Evolutionary conservation across 2,797 vertebrate species (phyloP), one percentile per base, ranked within the genome.

Genomic region (Rhincodon typus): DNA sequence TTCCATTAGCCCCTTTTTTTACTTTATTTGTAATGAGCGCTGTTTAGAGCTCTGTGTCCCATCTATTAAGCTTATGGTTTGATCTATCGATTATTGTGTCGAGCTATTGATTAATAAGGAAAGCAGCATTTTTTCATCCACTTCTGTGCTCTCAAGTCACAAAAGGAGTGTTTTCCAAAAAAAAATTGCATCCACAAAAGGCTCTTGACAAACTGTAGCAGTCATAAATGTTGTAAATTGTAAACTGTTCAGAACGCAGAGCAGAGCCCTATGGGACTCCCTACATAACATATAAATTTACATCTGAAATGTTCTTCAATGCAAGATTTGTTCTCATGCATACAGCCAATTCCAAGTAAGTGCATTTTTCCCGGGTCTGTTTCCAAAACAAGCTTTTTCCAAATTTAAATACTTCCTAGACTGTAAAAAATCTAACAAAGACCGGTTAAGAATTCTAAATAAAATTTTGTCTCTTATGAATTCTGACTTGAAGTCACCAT

Each of bases 81-180:
- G 94, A 95, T 95, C 94, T 95, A 94, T 74, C 6, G 94, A 94
- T 94, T 94, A 94, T 74, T 94, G 46, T 94, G 94, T 94, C 70
- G 30, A 74, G 70, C 42, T 53, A 95, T 95, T 95, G 94, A 95
- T 95, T 77, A 95, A 74, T 95, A 53, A 77, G 94, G 42, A 34
- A 95, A 95, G 70, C 70, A 77, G 70, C 34, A 46, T n/a, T 77
- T 95, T 95, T 95, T 77, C 94, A 95, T 95, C 50, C 17, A 25
- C 42, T 19, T 25, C 94, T 21, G 2, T 95, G 70, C 46, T 46
- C 46, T 95, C 69, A 57, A 95, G 46, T 23, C 53, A 74, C 25
- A 15, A 94, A 94, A 72, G 93, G 93, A 50, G 42, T 50, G 8
- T n/a, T 53, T 53, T 27, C 46, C 42, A 95, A 74, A 95, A 46